These are phyloP conservation scores for Celastrina argiolus DNA, from an alignment of 2,888 invertebrate genomes.

Conservation along the genomic window DNA sequence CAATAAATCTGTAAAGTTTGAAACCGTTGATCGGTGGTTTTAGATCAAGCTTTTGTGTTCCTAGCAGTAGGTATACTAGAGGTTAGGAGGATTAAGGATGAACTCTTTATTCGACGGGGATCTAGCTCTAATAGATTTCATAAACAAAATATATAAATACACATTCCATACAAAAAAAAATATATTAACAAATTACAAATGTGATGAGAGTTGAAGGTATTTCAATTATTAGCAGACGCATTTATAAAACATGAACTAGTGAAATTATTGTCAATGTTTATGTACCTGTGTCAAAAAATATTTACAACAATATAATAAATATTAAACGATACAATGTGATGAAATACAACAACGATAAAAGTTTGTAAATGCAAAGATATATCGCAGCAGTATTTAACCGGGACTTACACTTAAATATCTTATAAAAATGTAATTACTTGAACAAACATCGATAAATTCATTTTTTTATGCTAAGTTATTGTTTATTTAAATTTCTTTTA, in stretches of 20 bases:
- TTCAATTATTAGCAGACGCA: background rate
- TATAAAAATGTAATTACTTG: background rate
- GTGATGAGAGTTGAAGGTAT: background rate
- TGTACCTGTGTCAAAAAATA: background rate
- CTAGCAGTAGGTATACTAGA: no score
- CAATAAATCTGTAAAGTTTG: no score
- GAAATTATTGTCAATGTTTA: background rate
- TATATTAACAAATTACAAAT: background rate
- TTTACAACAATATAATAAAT: background rate
- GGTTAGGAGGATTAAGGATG: no score
- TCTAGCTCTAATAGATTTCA: no score
- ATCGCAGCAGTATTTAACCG: background rate
- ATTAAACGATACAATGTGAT: background rate
- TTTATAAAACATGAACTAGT: background rate
- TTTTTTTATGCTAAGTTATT: no score
- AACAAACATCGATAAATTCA: background rate
- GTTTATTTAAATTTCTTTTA: no score
- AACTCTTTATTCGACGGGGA: no score
- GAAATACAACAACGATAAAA: background rate
- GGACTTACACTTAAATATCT: background rate
- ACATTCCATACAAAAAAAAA: background rate
- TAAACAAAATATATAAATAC: background rate
- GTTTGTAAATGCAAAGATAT: background rate
- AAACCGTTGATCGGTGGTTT: no score
- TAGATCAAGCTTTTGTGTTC: no score